Evolutionary conservation across 2,113 vertebrate species (phyloP).

Genomic region (Pagrus major): DNA sequence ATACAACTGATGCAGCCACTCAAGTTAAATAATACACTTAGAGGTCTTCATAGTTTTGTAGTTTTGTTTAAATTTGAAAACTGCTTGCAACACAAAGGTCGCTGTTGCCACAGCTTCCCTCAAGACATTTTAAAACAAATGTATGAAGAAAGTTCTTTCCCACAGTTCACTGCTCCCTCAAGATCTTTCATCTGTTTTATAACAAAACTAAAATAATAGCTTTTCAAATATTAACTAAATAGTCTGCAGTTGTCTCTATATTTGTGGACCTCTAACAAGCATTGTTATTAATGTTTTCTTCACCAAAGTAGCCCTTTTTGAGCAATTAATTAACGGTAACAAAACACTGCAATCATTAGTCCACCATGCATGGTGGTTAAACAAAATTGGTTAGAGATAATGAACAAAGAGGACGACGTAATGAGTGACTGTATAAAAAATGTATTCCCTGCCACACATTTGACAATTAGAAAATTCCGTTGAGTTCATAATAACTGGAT

Average conservation of each 20-base stretch:
- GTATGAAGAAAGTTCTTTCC: background rate
- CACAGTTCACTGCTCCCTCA: background rate
- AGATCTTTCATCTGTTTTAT: background rate
- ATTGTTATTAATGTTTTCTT: background rate
- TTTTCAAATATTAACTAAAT: background rate
- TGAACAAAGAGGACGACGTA: background rate
- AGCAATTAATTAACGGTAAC: background rate
- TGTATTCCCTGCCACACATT: background rate
- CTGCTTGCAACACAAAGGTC: background rate
- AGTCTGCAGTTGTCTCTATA: background rate
- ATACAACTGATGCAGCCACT: background rate
- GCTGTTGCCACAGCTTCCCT: background rate
- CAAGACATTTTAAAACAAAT: background rate
- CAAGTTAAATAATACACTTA: background rate
- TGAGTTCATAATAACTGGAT: background rate
- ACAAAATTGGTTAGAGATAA: background rate
- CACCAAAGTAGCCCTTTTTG: background rate
- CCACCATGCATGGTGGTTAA: background rate
- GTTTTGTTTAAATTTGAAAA: background rate
- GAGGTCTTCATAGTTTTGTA: background rate
- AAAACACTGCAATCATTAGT: background rate
- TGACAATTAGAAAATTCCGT: background rate
- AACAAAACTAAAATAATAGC: background rate
- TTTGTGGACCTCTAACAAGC: background rate
- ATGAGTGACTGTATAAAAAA: background rate